Percentiles rank a stretch among this genome's conserved stretches.
phyloP scores from a whole-genome alignment of 2,888 invertebrate genomes.

The Microctonus brassicae region DNA sequence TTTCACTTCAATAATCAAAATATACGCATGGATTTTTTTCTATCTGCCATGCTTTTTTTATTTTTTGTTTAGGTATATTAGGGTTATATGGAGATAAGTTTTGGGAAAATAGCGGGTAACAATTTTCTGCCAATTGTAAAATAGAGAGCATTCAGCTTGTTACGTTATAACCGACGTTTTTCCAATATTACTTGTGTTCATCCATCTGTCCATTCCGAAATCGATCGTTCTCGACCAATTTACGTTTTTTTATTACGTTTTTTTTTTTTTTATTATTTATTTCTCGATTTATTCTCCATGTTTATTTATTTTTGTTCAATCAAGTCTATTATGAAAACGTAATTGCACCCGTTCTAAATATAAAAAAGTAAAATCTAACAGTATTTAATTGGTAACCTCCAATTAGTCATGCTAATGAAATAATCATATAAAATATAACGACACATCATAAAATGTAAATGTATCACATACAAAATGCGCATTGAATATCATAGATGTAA shows the following conservation, averaged over 20 bases:
- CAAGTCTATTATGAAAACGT: not conserved
- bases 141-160: slow-evolving; percentile 16
- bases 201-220: slow-evolving; percentile 24
- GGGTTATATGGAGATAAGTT: not conserved
- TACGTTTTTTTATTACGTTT: not conserved
- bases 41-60: not conserved
- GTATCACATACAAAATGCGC: too few species aligned
- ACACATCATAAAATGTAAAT: not conserved
- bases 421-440: not conserved
- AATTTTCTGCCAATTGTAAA: slow-evolving; percentile 15
- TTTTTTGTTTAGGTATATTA: not conserved
- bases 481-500: not conserved
- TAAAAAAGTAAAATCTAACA: not conserved
- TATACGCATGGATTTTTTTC: not conserved
- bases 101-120: not conserved
- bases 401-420: not conserved
- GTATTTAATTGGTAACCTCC: not conserved
- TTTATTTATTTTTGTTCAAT: not conserved
- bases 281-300: not conserved
- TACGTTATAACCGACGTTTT: slow-evolving; percentile 13
- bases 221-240: slow-evolving; percentile 19
- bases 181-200: slow-evolving; percentile 17
- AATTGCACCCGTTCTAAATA: not conserved
- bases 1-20: not conserved
- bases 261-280: not conserved